These are phyloP conservation scores for Semnornis frantzii DNA, from an alignment of 2,113 vertebrate species.

Conservation along the genomic window DNA sequence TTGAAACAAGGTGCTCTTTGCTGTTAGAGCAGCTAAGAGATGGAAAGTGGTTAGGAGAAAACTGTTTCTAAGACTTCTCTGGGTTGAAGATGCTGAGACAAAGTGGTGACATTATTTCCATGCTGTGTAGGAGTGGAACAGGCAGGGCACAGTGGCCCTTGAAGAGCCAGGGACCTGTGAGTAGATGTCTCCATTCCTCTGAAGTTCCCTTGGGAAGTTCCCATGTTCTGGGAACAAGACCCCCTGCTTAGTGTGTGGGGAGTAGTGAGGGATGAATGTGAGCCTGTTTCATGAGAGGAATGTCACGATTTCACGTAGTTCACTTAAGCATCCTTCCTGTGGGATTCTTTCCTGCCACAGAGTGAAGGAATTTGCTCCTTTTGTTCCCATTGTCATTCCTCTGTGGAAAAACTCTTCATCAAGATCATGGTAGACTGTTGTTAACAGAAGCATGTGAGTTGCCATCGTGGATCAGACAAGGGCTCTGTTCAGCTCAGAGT, in stretches of 20 bases:
- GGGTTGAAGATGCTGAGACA: background rate
- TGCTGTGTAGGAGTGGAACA: fast-evolving
- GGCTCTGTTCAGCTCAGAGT: background rate
- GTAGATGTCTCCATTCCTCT: background rate
- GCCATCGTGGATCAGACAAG: conserved; percentile 13
- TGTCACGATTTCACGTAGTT: conserved; percentile 60
- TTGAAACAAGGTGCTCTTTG: background rate
- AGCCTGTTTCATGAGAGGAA: conserved; percentile 46
- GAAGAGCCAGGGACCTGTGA: background rate
- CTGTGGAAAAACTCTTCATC: conserved; percentile 34
- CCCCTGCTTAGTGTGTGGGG: conserved; percentile 39
- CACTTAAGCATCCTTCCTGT: conserved; percentile 41
- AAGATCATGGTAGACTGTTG: background rate
- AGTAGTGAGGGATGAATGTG: background rate
- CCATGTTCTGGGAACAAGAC: conserved; percentile 27
- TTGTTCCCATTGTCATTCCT: conserved; percentile 47
- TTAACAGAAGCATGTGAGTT: conserved; percentile 34
- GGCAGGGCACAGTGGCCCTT: background rate
- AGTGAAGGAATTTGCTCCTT: conserved; percentile 33
- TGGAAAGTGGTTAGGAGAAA: background rate
- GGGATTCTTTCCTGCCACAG: conserved; percentile 43
- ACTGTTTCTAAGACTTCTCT: background rate
- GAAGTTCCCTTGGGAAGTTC: conserved; percentile 25
- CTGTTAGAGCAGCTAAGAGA: background rate
- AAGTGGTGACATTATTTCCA: background rate